Base-by-base conservation (phyloP, 2,797 vertebrate species). In the Alosa sapidissima region DNA sequence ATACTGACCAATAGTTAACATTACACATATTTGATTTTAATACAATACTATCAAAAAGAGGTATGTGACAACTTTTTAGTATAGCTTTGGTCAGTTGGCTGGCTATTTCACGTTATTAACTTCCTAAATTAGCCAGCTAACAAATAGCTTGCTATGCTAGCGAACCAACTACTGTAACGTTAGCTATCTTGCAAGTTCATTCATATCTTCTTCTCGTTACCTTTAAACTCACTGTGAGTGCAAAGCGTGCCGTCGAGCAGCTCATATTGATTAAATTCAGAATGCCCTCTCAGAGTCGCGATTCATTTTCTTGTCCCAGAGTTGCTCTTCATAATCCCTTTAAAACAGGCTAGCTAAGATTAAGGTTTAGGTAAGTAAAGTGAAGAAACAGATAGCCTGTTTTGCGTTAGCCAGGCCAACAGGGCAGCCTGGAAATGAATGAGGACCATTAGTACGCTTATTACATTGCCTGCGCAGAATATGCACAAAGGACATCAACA, bases 391-490 rank as follows among this genome's bases (percentile, higher is more conserved):
- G 68, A 45, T 21, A 47, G 72, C 72, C 5, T 16, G 33, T 19
- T 28, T 75, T 65, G n/a, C 60, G 60, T 28, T 28, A 65, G 68
- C 68, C 28, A 45, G 41, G 72, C 72, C 36, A 75, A 19, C 68
- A 78, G 72, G 72, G 72, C 36, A 47, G 16, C 16, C 68, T 41
- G 41, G 16, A 78, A 78, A n/a, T 47, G 72, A 14, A 41, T 41
- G 2, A 78, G 72, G 72, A 78, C 72, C 72, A 78, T 47, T 47
- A 78, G 72, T 78, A 78, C n/a, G 72, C 72, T 78, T 78, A 36
- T 47, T 47, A 78, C 16, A 47, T 45, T 78, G 72, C 72, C 72
- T 78, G 72, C 47, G 19, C 41, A 78, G 41, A 78, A 78, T 78
- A n/a, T 45, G 6, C 0, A 19, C 4, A 78, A 47, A 47, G 33